These are phyloP conservation scores for Bombyx mandarina DNA, from an alignment of 1,140 invertebrate genomes.

Conservation along the genomic window DNA sequence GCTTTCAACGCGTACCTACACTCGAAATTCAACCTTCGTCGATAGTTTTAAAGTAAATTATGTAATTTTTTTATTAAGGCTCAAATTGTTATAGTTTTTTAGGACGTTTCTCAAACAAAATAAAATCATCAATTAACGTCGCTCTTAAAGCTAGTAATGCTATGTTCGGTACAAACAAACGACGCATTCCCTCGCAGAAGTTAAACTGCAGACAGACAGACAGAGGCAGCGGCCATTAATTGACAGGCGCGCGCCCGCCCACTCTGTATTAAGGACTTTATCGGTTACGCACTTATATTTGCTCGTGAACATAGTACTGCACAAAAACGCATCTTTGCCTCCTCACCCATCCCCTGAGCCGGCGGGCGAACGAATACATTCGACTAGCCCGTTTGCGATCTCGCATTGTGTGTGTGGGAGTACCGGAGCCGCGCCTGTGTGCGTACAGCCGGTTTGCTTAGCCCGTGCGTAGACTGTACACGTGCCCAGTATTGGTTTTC, in stretches of 20 bases:
- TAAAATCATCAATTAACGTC: too few relatives aligned
- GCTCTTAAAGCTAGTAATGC: too few relatives aligned
- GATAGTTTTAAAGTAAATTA: too few relatives aligned
- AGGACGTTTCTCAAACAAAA: too few relatives aligned
- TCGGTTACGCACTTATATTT: conserved; percentile 65
- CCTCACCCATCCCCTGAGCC: conserved; percentile 41
- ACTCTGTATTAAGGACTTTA: conserved; percentile 28
- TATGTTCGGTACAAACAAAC: too few relatives aligned
- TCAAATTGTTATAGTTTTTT: too few relatives aligned
- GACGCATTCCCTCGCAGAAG: too few relatives aligned
- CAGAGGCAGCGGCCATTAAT: too few relatives aligned
- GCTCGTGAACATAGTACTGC: conserved; percentile 58
- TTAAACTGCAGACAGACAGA: too few relatives aligned
- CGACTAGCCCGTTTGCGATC: conserved; percentile 69
- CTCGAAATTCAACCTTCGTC: conserved; percentile 1
- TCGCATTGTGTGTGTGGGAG: conserved; percentile 61
- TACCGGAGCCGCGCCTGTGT: conserved; percentile 23
- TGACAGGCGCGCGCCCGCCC: conserved; percentile 5
- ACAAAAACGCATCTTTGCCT: conserved; percentile 64
- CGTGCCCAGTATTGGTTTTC: conserved; percentile 64
- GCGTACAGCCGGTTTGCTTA: conserved; percentile 52
- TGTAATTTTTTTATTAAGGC: too few relatives aligned
- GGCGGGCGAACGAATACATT: conserved; percentile 65
- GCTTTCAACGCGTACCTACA: conserved; percentile 12
- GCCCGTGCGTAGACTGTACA: conserved; percentile 61